Base-by-base conservation (phyloP, 2,888 invertebrate species). In the Incurvaria masculella region DNA sequence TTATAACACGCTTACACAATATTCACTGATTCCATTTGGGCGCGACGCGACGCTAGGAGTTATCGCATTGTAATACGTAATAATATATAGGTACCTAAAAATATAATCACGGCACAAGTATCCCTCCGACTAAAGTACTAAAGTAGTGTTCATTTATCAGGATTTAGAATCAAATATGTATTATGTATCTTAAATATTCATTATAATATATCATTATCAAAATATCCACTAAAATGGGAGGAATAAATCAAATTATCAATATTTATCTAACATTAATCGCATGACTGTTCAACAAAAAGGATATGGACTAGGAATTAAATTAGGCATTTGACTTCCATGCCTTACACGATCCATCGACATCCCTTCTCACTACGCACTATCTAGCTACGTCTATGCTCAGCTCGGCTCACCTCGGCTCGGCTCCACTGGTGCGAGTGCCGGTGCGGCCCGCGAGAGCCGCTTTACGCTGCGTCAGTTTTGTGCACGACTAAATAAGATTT, bases 41-140 rank as follows among this genome's bases (percentile, higher is more conserved):
- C 33, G 33, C 33, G 33, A 11, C 33, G 78, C 78, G 78, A 78
- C 78, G 78, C 78, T 76, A 78, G 78, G 78, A 78, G 76, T 78
- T 76, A 76, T 73, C 8, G 8, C 33, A 33, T 33, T n/a, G 33
- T 33, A 33, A 33, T 33, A 33, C 14, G 33, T 74, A 68, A 74
- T 75, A 78, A 76, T 76, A 78, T 78, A 78, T 76, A n/a, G n/a
- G n/a, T n/a, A 78, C 78, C 76, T 78, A 78, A 76, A 78, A 78
- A 78, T 78, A 78, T 78, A 78, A 78, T 78, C 78, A 78, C 78
- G 78, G 78, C 79, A 78, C 78, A 78, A 76, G 78, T 78, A 78
- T 78, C 78, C 78, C 78, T 76, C 78, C 78, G 78, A 78, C 76
- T 78, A 78, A 75, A 73, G 73, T 74, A 76, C 78, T 75, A 74